phyloP scores from a whole-genome alignment of 2,113 vertebrate species.

The Psettodes erumei region DNA sequence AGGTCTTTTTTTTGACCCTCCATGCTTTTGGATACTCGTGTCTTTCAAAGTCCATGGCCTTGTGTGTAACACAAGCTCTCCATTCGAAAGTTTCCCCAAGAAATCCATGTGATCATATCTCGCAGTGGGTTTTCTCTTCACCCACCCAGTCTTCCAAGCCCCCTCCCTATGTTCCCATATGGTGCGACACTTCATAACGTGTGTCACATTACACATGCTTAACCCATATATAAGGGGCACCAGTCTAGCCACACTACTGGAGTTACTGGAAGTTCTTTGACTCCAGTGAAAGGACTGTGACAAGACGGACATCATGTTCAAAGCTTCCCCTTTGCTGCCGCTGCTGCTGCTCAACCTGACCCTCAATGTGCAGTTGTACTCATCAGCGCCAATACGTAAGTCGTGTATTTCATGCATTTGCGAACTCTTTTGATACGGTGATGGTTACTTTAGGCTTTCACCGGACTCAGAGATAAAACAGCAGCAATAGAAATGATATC shows the following conservation, averaged over 20 bases:
- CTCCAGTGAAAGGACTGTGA: conserved; percentile 2
- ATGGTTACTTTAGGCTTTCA: neutral
- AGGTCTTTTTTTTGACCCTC: neutral
- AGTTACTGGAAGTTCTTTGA: conserved; percentile 3
- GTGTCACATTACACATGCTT: conserved; percentile 30
- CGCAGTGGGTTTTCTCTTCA: conserved; percentile 9
- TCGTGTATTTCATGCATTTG: conserved; percentile 3
- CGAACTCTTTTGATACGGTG: neutral
- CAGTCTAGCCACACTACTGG: neutral
- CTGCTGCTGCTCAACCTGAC: conserved; percentile 48
- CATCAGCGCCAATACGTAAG: conserved; percentile 55
- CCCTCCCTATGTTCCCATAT: conserved; percentile 16
- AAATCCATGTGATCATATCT: neutral
- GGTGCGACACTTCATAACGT: conserved; percentile 31
- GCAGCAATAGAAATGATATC: neutral
- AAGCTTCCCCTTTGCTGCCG: conserved; percentile 22
- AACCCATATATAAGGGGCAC: neutral
- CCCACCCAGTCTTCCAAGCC: neutral
- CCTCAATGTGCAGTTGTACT: conserved; percentile 31
- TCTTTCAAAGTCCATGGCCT: neutral
- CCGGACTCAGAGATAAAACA: neutral
- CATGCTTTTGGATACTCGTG: neutral
- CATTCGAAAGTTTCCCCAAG: neutral
- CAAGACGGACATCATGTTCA: conserved; percentile 40
- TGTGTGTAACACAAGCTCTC: neutral